These are phyloP conservation scores for Nasonia giraulti DNA, from an alignment of 1,140 invertebrate species.

Conservation along the genomic window DNA sequence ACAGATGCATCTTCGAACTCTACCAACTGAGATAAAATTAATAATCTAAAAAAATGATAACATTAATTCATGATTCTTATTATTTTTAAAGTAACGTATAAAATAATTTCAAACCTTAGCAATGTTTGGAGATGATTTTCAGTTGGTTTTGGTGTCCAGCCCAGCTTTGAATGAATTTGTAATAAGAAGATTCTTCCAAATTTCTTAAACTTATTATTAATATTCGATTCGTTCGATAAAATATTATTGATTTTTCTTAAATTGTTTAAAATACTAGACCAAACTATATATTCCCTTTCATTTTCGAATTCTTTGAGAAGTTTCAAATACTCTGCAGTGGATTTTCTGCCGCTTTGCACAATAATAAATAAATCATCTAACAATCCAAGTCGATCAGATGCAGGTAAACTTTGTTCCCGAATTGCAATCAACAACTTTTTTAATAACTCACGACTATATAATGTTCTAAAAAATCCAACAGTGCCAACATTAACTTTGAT, in stretches of 20 bases:
- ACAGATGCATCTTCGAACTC: slow-evolving; percentile 85
- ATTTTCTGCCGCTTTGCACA: slow-evolving; percentile 88
- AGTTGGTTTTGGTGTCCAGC: slow-evolving; percentile 84
- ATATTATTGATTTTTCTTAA: slow-evolving; percentile 85
- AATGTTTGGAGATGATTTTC: slow-evolving; percentile 91
- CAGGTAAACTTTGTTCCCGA: slow-evolving; percentile 84
- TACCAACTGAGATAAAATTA: slow-evolving; percentile 88
- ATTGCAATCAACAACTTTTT: slow-evolving; percentile 87
- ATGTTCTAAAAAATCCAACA: slow-evolving; percentile 90
- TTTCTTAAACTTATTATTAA: slow-evolving; percentile 82
- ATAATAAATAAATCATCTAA: slow-evolving; percentile 95
- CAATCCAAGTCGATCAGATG: slow-evolving; percentile 92
- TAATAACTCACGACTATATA: slow-evolving; percentile 89
- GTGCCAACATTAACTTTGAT: slow-evolving; percentile 90
- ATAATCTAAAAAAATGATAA: slow-evolving; percentile 74
- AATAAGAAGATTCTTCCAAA: slow-evolving; percentile 83
- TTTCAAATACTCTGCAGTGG: slow-evolving; percentile 84
- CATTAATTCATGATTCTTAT: not conserved
- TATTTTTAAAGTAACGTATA: not conserved
- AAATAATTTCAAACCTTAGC: slow-evolving; percentile 69
- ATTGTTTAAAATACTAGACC: slow-evolving; percentile 88
- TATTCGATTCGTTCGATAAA: slow-evolving; percentile 82
- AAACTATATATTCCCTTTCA: slow-evolving; percentile 95
- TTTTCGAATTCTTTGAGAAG: slow-evolving; percentile 83
- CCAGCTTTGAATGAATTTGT: slow-evolving; percentile 81